Base-by-base conservation (phyloP, 1,140 invertebrate genomes). In the Riptortus pedestris region DNA sequence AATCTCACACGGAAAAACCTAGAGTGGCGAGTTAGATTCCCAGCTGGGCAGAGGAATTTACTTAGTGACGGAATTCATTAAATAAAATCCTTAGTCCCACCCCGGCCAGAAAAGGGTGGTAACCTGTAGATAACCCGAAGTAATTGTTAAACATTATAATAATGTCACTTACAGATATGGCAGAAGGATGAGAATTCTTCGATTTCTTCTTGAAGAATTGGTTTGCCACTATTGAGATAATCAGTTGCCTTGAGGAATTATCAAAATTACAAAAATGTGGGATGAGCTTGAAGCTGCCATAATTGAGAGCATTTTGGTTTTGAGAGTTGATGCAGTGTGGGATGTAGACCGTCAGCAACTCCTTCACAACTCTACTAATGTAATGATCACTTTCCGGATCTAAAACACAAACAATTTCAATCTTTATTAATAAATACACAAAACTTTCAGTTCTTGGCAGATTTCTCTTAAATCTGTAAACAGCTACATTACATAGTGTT, bases 281-380 rank as follows among this genome's bases (percentile, higher is more conserved):
- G 27, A 48, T 20, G 2, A 65, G 29, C n/a, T 11, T 14, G 18
- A 60, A 61, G n/a, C 12, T 58, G 16, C 28, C 20, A 27, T 29
- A 11, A n/a, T 38, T 14, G 4, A 29, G 33, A 33, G 58, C 14
- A 29, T 14, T 14, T 3, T 14, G 9, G 12, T 26, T 12, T 5
- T 22, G 16, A 18, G 29, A 14, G n/a, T 22, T n/a, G 9, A 67
- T 26, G 29, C 63, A 65, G 16, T 58, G 59, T 12, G 66, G 66
- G 12, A 67, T 55, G 38, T 67, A 67, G 1, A 67, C 38, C 16
- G 52, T 31, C 2, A 67, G n/a, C 12, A 67, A 28, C 31, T 67
- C 66, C 29, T 58, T 64, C 9, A 67, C 31, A 28, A 59, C 43
- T 43, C 66, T 55, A 1, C 4, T 16, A 20, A 67, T 65, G 48